Conservation (phyloP, 2,113 vertebrate species). For the Labeo rohita region DNA sequence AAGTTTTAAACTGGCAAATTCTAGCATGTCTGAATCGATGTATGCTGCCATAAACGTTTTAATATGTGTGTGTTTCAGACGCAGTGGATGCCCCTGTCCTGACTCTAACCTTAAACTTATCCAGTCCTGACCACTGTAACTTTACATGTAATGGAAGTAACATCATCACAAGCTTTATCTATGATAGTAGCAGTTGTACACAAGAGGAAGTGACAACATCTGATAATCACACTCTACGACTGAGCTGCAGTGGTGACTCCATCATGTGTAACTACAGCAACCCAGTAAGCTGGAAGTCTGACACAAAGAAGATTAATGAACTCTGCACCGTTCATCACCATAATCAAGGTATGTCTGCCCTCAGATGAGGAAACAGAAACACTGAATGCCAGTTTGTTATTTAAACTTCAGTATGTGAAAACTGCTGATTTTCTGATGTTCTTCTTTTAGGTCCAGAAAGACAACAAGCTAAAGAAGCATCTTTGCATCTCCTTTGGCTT, state of each 20-base stretch:
- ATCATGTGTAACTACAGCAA: slow-evolving; percentile 43
- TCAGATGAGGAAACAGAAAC: not conserved
- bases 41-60: not conserved
- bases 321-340: not conserved
- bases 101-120: not conserved
- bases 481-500: too few relatives aligned
- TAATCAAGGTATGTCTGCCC: not conserved
- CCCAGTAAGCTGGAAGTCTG: slow-evolving; percentile 15
- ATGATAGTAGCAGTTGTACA: not conserved
- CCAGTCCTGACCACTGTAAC: not conserved
- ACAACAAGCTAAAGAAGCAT: too few relatives aligned
- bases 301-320: not conserved
- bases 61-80: not conserved
- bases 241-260: not conserved
- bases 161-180: not conserved
- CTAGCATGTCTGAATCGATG: not conserved
- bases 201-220: not conserved
- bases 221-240: not conserved
- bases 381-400: too few relatives aligned
- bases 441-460: too few relatives aligned
- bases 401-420: too few relatives aligned
- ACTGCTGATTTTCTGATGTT: too few relatives aligned
- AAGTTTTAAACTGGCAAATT: not conserved
- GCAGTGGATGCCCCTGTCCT: not conserved
- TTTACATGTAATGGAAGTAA: not conserved